A percentile compares a stretch with the other conserved stretches of the same genome.
phyloP scores from a whole-genome alignment of 2,888 invertebrate genomes.

The Abrostola triplasia region DNA sequence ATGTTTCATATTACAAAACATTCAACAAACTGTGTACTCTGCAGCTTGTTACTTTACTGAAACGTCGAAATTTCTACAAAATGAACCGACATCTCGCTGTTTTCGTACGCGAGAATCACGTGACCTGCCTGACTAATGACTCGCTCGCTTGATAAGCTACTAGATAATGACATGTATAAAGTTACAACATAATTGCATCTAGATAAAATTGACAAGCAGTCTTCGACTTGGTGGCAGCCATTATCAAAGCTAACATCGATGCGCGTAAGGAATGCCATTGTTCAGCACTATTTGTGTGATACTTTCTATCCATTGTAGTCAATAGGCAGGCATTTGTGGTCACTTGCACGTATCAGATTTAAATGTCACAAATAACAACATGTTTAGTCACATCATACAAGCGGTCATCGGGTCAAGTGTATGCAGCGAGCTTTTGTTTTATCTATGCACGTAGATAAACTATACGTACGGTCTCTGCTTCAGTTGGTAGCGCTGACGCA shows the following conservation, averaged over 20 bases:
- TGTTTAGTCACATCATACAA: conserved; percentile 63
- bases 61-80: conserved; percentile 43
- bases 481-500: conserved; percentile 86
- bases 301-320: conserved; percentile 80
- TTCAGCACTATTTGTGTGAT: conserved; percentile 66
- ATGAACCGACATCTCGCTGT: conserved; percentile 18
- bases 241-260: conserved; percentile 58
- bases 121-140: background rate
- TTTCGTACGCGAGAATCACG: conserved; percentile 9
- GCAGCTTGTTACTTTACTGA: conserved; percentile 38
- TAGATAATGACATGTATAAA: conserved; percentile 17
- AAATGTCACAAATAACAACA: conserved; percentile 62
- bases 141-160: conserved; percentile 9
- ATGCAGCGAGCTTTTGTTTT: conserved; percentile 51
- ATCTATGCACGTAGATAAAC: conserved; percentile 52
- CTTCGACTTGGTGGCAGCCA: conserved; percentile 25
- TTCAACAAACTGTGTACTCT: conserved; percentile 49
- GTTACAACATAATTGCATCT: conserved; percentile 23
- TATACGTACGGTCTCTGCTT: conserved; percentile 86
- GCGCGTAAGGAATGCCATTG: conserved; percentile 75
- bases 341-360: conserved; percentile 65
- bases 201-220: conserved; percentile 23
- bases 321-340: conserved; percentile 61
- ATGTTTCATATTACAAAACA: conserved; percentile 77
- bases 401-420: conserved; percentile 65